Evolutionary conservation across 1,140 invertebrate species (phyloP).

Genomic region (Ceratoteleas bidentatus): DNA sequence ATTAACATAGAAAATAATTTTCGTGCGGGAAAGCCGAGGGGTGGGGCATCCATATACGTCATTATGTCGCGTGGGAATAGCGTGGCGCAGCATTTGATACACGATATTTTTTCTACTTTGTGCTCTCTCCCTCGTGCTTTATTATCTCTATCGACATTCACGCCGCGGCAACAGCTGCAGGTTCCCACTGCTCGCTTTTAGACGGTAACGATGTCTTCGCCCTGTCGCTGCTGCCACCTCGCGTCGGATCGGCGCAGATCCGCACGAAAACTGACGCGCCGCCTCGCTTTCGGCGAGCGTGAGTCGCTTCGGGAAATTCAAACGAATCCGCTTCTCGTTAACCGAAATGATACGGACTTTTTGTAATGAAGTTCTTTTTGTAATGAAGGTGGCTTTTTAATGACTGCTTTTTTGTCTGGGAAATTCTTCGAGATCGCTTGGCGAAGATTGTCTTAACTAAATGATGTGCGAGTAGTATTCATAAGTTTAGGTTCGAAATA

Average conservation of each 20-base stretch:
- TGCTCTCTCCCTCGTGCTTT: constrained; percentile 50
- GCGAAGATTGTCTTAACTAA: too few species aligned
- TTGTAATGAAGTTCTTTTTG: too few species aligned
- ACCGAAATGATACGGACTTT: too few species aligned
- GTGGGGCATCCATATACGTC: constrained; percentile 46
- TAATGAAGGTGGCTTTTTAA: too few species aligned
- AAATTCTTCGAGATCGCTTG: too few species aligned
- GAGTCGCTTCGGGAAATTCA: too few species aligned
- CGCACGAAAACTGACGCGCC: too few species aligned
- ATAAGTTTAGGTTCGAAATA: too few species aligned
- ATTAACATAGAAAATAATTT: constrained; percentile 8
- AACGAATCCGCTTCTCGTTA: too few species aligned
- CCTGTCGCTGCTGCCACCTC: constrained; percentile 61
- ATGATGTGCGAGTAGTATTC: too few species aligned
- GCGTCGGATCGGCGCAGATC: not conserved
- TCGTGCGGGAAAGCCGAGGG: constrained; percentile 9
- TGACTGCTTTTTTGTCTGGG: too few species aligned
- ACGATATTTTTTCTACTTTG: constrained; percentile 54
- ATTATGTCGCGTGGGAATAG: constrained; percentile 67
- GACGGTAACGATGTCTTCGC: constrained; percentile 21
- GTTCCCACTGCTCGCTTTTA: constrained; percentile 47
- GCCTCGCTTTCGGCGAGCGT: too few species aligned
- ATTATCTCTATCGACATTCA: constrained; percentile 56
- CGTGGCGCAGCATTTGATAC: constrained; percentile 50
- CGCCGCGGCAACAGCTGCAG: constrained; percentile 53